These are phyloP conservation scores for Lepilemur ruficaudatus DNA, from an alignment of 2,797 vertebrate species.

Conservation along the genomic window DNA sequence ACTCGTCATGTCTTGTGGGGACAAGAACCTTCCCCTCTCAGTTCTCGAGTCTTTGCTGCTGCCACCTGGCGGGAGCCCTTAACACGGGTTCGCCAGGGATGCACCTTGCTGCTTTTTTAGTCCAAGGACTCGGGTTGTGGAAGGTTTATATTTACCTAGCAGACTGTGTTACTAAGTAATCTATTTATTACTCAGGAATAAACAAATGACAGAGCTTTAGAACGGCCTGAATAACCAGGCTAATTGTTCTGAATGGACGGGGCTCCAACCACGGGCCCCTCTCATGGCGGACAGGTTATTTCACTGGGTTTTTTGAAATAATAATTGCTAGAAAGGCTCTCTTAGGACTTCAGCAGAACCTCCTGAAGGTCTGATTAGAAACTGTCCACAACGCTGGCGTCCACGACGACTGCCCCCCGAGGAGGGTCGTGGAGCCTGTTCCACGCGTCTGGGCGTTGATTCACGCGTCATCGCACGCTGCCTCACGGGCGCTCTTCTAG, in stretches of 20 bases:
- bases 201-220: not conserved
- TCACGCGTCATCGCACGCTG: not conserved
- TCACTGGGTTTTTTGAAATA: not conserved
- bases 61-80: not conserved
- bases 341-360: not conserved
- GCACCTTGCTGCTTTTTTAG: not conserved
- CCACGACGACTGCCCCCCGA: not conserved
- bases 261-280: not conserved
- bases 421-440: no score
- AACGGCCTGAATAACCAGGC: not conserved
- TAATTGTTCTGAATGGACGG: not conserved
- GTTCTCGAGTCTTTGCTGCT: not conserved
- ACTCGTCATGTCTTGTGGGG: accelerated
- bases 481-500: not conserved
- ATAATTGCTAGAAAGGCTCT: not conserved
- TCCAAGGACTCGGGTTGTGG: not conserved
- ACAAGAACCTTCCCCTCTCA: no score
- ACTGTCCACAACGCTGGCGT: accelerated
- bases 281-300: not conserved
- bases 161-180: not conserved
- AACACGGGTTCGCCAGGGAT: not conserved
- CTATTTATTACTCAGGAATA: not conserved
- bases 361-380: not conserved
- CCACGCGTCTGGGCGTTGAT: no score
- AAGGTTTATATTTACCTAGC: not conserved